A percentile compares a stretch with the other conserved stretches of the same genome.
These are phyloP conservation scores for Gryllus longicercus DNA, from an alignment of 2,888 invertebrate species.

Conservation along the genomic window DNA sequence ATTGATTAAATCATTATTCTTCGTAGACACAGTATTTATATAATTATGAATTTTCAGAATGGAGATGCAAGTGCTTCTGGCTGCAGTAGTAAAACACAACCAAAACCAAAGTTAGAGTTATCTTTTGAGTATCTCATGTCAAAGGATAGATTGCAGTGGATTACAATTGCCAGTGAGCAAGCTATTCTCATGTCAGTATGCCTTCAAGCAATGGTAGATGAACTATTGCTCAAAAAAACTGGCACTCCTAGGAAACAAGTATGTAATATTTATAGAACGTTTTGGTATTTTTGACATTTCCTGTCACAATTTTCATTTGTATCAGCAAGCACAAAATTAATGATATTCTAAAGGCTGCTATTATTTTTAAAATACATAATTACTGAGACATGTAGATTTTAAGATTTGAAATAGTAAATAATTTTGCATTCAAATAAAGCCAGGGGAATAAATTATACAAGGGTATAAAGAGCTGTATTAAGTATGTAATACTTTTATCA, in stretches of 20 bases:
- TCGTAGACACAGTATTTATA: no score
- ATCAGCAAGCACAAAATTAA: no score
- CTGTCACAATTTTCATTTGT: no score
- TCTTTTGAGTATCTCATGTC: conserved; percentile 94
- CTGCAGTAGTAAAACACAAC: not conserved
- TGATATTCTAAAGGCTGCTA: no score
- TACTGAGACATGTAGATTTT: no score
- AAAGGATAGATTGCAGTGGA: conserved; percentile 89
- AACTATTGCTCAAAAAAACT: conserved; percentile 73
- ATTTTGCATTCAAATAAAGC: not conserved
- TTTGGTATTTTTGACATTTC: no score
- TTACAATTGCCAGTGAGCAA: conserved; percentile 84
- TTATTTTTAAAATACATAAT: no score
- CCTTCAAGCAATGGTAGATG: conserved; percentile 91
- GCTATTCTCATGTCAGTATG: conserved; percentile 95
- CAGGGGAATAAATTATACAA: not conserved
- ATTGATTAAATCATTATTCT: no score
- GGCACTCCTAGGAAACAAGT: conserved; percentile 54
- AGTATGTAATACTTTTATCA: no score
- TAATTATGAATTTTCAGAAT: not conserved
- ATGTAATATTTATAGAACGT: no score
- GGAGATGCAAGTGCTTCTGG: not conserved
- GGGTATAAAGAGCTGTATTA: no score
- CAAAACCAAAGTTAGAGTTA: conserved; percentile 64
- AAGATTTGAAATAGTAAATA: no score